Evolutionary conservation across 2,888 invertebrate species (phyloP), one percentile per base, ranked within the genome.

Genomic region (Pterostichus niger): DNA sequence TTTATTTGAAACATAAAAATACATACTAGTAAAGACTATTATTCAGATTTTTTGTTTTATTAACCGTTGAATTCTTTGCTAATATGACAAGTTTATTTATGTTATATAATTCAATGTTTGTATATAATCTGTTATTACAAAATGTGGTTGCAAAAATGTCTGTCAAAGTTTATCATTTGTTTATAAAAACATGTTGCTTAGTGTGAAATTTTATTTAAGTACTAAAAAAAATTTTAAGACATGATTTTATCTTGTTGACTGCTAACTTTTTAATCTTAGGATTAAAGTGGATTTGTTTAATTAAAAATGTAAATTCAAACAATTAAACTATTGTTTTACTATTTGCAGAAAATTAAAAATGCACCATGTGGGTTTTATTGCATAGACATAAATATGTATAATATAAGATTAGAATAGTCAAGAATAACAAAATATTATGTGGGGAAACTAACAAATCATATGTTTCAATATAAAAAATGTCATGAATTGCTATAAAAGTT

Each of bases 141-240:
- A 64, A 44, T 33, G n/a, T 13, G n/a, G 15, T 68, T 13, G 9
- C 13, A 68, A 68, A 64, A 68, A 40, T n/a, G 5, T 71, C 44
- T 46, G 10, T 71, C 17, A 71, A 15, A 71, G 68, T 71, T 71
- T 71, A 71, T 71, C 68, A 44, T 44, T 44, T 68, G 68, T 68
- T 68, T 68, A 68, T 68, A n/a, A 7, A 44, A 71, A 15, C 11
- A 56, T 71, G 17, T 44, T 44, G 17, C 17, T 7, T 0, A 33
- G 35, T 40, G 64, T 17, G 17, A 17, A 64, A 64, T 9, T 33
- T 13, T 40, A 68, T 71, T 64, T 64, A n/a, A 64, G 4, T 35
- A 64, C 3, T 64, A 13, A 61, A 61, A 64, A 6, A 10, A 4
- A 64, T 64, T 35, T 64, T 35, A 35, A 13, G 13, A 13, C 59